Evolutionary conservation across 2,888 invertebrate species (phyloP).

Genomic region (Oscheius sp.): DNA sequence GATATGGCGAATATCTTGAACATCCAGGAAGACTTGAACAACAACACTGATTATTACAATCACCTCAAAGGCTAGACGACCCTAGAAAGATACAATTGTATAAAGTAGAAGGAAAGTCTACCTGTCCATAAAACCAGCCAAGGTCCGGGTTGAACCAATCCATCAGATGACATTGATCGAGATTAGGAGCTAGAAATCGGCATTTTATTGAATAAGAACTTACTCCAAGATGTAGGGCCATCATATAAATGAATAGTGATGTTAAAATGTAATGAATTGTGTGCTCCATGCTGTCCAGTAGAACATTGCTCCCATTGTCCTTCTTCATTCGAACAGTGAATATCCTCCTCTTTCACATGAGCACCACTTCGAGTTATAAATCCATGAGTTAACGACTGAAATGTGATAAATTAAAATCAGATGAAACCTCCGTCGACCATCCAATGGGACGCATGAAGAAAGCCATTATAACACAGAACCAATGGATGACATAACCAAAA

Average conservation of each 20-base stretch:
- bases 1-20: slow-evolving; percentile 59
- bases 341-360: background rate
- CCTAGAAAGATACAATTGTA: slow-evolving; percentile 31
- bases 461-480: slow-evolving; percentile 85
- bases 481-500: slow-evolving; percentile 88
- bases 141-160: slow-evolving; percentile 36
- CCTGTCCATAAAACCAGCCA: background rate
- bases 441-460: slow-evolving; percentile 82
- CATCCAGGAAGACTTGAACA: slow-evolving; percentile 57
- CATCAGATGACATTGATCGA: slow-evolving; percentile 46
- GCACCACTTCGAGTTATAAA: slow-evolving; percentile 4
- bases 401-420: background rate
- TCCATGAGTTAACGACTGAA: background rate
- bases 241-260: background rate
- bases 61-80: slow-evolving; percentile 58
- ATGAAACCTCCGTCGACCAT: slow-evolving; percentile 54
- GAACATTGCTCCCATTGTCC: no score
- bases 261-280: no score
- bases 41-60: slow-evolving; percentile 53
- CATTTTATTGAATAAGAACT: background rate
- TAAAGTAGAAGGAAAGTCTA: background rate
- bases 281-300: no score
- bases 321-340: background rate
- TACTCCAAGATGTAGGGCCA: slow-evolving; percentile 3
- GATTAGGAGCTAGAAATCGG: slow-evolving; percentile 24